Conservation (phyloP, 2,113 vertebrate genomes). For the Pachyramphus minor region DNA sequence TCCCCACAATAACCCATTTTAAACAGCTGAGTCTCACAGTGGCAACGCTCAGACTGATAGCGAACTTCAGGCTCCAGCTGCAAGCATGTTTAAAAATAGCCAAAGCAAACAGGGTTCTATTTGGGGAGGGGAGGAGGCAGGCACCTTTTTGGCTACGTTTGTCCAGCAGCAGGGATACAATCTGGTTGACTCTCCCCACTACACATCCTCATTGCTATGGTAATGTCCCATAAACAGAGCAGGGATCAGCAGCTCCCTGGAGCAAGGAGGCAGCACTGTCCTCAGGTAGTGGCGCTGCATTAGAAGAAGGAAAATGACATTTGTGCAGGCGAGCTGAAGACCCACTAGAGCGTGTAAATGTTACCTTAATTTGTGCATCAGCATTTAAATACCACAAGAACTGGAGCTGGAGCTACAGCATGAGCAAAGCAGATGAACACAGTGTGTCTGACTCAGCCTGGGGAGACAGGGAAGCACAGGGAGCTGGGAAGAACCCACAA, state of each 20-base stretch:
- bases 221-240: background rate
- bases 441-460: background rate
- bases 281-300: background rate
- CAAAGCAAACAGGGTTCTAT: background rate
- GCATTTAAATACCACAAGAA: background rate
- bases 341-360: constrained; percentile 2
- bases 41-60: background rate
- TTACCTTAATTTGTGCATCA: constrained; percentile 27
- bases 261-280: background rate
- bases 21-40: background rate
- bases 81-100: constrained; percentile 2
- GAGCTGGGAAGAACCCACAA: background rate
- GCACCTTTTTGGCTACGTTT: background rate
- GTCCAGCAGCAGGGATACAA: background rate
- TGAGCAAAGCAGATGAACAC: background rate
- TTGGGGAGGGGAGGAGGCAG: background rate
- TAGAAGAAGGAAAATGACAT: constrained; percentile 7
- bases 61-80: background rate
- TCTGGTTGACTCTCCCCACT: background rate
- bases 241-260: background rate
- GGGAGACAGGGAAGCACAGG: background rate
- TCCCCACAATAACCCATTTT: background rate
- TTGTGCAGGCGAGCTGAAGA: background rate
- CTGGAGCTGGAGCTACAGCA: background rate
- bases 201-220: background rate